A percentile compares a stretch with the other conserved stretches of the same genome.
These are phyloP conservation scores for Sarcophaga carnaria DNA, from an alignment of 2,888 invertebrate genomes.

Conservation along the genomic window DNA sequence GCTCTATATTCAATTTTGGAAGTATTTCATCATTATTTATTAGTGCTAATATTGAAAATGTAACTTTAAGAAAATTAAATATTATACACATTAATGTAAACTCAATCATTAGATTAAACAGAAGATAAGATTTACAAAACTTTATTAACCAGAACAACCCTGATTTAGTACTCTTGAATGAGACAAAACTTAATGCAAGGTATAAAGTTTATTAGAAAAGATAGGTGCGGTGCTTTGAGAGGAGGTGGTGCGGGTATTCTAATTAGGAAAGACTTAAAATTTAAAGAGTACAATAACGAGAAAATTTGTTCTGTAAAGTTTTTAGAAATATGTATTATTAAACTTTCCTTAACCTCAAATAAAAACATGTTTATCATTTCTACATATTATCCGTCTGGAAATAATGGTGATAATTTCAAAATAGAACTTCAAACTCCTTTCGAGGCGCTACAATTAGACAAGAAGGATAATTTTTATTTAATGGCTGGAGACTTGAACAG, in stretches of 20 bases:
- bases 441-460: background rate
- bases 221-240: slow-evolving; percentile 23
- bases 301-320: background rate
- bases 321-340: slow-evolving; percentile 24
- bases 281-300: slow-evolving; percentile 6
- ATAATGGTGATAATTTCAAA: background rate
- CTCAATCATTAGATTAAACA: background rate
- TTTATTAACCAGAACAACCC: slow-evolving; percentile 15
- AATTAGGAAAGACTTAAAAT: slow-evolving; percentile 13
- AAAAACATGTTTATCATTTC: slow-evolving; percentile 27
- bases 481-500: slow-evolving; percentile 16
- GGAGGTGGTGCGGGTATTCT: slow-evolving; percentile 16
- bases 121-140: slow-evolving; percentile 29
- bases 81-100: slow-evolving; percentile 18
- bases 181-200: background rate
- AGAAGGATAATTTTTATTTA: slow-evolving; percentile 21
- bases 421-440: slow-evolving; percentile 6
- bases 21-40: too few species aligned
- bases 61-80: too few species aligned
- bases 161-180: background rate
- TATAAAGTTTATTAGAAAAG: slow-evolving; percentile 28
- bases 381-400: slow-evolving; percentile 15
- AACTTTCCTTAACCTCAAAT: slow-evolving; percentile 13
- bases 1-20: too few species aligned
- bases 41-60: too few species aligned